Evolutionary conservation across 2,113 vertebrate genomes (phyloP), one percentile per base, ranked within the genome.

Genomic region (Gnathonemus echidnorhynchus): DNA sequence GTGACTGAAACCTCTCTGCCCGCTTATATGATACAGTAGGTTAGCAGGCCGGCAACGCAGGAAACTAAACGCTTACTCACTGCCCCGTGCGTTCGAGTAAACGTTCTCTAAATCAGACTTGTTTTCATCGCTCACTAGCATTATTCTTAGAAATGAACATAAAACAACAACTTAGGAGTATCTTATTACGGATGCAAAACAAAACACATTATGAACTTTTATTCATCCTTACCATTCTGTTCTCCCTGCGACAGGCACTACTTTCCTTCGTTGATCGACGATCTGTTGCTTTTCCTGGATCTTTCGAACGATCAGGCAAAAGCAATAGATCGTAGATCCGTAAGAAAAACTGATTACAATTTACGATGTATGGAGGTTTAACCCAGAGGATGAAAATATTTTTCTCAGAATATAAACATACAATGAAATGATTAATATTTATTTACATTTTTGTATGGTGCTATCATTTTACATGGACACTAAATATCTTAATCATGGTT

Each of bases 171-270:
- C 13, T 80, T 19, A 19, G 5, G 74, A 42, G 74, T 42, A 19
- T 2, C 9, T 53, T 21, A 80, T 27, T 56, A 27, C 19, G 17
- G 1, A 77, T 52, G 50, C 66, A n/a, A 5, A 90, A 3, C 74
- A 49, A 49, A 70, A 88, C 19, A 49, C 24, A 62, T n/a, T 24
- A 31, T 48, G 11, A 13, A 52, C 85, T 91, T 88, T 35, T 90
- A 92, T 93, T 84, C 92, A 39, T 24, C 92, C 92, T 94, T 85
- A 96, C 96, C 96, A 96, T 96, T 35, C 94, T 89, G 31, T 89
- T 93, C 86, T 90, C 46, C 45, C 2, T 19, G 11, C 87, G 90
- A 62, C 88, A 45, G 89, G 88, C 19, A n/a, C 24, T 90, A 46
- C 46, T 87, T 87, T 66, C 50, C 83, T 83, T 83, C 91, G 53